Evolutionary conservation across 2,113 vertebrate genomes (phyloP).

Genomic region (Panthera leo): DNA sequence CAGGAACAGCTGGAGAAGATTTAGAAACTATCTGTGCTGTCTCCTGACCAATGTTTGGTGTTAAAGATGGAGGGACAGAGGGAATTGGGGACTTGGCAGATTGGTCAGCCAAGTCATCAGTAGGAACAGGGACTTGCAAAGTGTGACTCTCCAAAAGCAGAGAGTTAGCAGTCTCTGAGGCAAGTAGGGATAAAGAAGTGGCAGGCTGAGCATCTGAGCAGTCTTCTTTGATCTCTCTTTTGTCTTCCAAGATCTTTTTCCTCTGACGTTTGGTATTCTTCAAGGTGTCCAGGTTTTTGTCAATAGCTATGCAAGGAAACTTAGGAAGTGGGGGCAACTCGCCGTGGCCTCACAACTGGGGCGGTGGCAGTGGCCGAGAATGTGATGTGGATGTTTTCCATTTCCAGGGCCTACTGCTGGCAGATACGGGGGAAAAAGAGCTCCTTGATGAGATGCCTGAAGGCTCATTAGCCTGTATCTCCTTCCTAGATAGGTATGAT

Average conservation of each 20-base stretch:
- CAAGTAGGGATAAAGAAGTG: rapidly evolving
- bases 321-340: slow-evolving; percentile 86
- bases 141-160: background rate
- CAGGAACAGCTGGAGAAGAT: slow-evolving; percentile 74
- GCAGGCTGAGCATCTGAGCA: background rate
- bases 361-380: background rate
- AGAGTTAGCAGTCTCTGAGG: background rate
- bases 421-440: rapidly evolving
- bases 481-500: slow-evolving; percentile 80
- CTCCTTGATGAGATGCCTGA: rapidly evolving
- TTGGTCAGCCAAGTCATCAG: too few species aligned
- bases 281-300: slow-evolving; percentile 85
- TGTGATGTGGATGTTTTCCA: background rate
- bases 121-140: background rate
- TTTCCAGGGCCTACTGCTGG: background rate
- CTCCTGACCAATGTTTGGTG: slow-evolving; percentile 54
- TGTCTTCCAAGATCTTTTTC: slow-evolving; percentile 87
- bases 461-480: slow-evolving; percentile 66
- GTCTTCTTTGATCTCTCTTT: slow-evolving; percentile 69
- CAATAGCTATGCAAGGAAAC: slow-evolving; percentile 87
- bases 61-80: background rate
- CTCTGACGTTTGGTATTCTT: slow-evolving; percentile 84
- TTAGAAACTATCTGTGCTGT: slow-evolving; percentile 50
- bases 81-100: background rate
- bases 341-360: background rate